Evolutionary conservation across 2,113 vertebrate species (phyloP).

Genomic region (Gila orcuttii): DNA sequence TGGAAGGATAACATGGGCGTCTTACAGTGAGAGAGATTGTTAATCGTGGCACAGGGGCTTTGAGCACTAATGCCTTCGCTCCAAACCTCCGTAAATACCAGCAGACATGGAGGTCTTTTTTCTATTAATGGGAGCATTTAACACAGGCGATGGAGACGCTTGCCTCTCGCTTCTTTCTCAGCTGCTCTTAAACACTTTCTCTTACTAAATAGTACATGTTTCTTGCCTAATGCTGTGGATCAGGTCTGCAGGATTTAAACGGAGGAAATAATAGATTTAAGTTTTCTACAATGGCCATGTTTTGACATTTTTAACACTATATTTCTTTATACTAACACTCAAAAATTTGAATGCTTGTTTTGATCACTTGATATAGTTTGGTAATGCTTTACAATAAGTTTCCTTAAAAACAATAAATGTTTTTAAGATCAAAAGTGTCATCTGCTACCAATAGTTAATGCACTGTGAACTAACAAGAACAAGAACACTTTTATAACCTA

Average conservation of each 20-base stretch:
- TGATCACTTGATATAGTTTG: neutral
- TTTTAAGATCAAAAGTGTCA: too few relatives aligned
- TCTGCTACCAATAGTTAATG: too few relatives aligned
- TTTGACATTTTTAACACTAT: neutral
- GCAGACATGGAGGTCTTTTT: constrained; percentile 69
- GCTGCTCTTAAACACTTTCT: constrained; percentile 58
- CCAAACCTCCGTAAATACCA: constrained; percentile 78
- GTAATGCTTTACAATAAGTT: too few relatives aligned
- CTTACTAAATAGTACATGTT: constrained; percentile 71
- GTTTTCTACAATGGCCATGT: neutral
- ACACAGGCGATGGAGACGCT: constrained; percentile 65
- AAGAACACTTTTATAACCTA: too few relatives aligned
- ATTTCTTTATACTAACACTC: neutral
- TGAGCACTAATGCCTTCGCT: constrained; percentile 78
- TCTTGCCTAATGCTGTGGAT: constrained; percentile 70
- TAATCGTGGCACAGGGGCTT: constrained; percentile 77
- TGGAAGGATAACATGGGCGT: constrained; percentile 78
- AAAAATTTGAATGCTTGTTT: neutral
- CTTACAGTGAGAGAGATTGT: constrained; percentile 81
- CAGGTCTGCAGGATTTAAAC: constrained; percentile 66
- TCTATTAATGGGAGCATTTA: constrained; percentile 72
- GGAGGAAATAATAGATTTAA: constrained; percentile 55
- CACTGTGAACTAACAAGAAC: too few relatives aligned
- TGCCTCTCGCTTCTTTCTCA: constrained; percentile 47
- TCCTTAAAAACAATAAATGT: too few relatives aligned